Evolutionary conservation across 1,140 invertebrate species (phyloP).

Genomic region (Nymphalis io): DNA sequence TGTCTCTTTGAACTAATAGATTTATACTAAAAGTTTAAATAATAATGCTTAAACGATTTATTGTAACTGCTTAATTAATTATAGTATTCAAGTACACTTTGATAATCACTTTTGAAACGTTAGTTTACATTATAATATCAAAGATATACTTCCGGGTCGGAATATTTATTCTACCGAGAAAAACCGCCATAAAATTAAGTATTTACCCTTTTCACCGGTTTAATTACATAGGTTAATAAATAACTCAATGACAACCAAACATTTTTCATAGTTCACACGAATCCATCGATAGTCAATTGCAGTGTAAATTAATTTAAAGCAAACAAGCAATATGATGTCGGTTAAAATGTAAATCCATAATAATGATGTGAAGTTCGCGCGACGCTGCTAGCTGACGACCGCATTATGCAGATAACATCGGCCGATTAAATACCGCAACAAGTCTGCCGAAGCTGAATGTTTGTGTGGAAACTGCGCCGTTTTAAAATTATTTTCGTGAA

Average conservation of each 20-base stretch:
- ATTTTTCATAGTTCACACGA: conserved; percentile 11
- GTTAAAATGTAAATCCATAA: conserved; percentile 68
- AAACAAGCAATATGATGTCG: conserved; percentile 54
- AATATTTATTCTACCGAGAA: too few species aligned
- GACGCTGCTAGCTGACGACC: conserved; percentile 51
- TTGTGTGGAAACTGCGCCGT: conserved; percentile 41
- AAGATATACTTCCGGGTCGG: too few species aligned
- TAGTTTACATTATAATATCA: too few species aligned
- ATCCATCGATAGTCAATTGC: conserved; percentile 27
- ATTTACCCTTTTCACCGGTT: too few species aligned
- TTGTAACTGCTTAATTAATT: too few species aligned
- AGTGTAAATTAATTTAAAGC: conserved; percentile 58
- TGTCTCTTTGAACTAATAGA: too few species aligned
- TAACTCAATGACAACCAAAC: neutral
- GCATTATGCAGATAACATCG: conserved; percentile 75
- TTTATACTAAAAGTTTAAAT: too few species aligned
- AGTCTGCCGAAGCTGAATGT: conserved; percentile 57
- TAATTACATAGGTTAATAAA: neutral
- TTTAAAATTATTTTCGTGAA: conserved; percentile 32
- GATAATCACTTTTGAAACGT: too few species aligned
- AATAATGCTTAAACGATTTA: too few species aligned
- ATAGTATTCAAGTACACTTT: too few species aligned
- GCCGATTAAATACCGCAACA: conserved; percentile 71
- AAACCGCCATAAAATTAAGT: too few species aligned
- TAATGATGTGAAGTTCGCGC: conserved; percentile 62